Evolutionary conservation across 2,797 vertebrate genomes (phyloP), one percentile per base, ranked within the genome.

Genomic region (Chiroxiphia lanceolata): DNA sequence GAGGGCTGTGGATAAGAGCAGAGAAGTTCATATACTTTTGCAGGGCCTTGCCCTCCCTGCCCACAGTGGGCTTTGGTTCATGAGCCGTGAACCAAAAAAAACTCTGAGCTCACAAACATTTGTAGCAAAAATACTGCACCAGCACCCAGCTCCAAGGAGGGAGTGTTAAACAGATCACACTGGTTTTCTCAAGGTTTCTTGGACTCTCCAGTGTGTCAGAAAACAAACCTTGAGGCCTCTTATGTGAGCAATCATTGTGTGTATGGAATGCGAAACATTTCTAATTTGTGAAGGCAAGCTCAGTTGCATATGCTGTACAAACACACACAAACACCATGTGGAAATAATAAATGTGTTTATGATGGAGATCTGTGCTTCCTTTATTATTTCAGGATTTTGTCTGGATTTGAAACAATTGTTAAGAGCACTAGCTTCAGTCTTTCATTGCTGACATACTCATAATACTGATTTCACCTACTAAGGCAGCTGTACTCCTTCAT

Each of bases 321-420:
- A 87, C 79, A 94, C 38, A 95, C 89, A 81, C 59, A 85, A 88
- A 87, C 84, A 78, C 38, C 96, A 97, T 97, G 96, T 98, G 97
- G 97, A 97, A 97, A 97, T 95, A 94, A 98, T 97, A 96, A 91
- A 63, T 76, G 94, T 92, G 92, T 94, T 98, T 97, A 96, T 91
- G 84, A 78, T 97, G 93, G 94, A 95, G 95, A 97, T 96, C 86
- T 97, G 96, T 90, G 60, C 94, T 97, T 93, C 91, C 88, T 97
- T 97, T 97, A 94, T 96, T 97, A 91, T 96, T 93, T 85, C 90
- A 96, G 93, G 93, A 94, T 79, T 93, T 96, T 95, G 83, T 96
- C 92, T 87, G 96, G 72, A 96, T 95, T 96, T 94, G 81, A 96
- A 97, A 91, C 93, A 96, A 95, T 90, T 92, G 81, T 77, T 97